Base-by-base conservation (phyloP, 2,888 invertebrate species). In the Phaonia tiefii region DNA sequence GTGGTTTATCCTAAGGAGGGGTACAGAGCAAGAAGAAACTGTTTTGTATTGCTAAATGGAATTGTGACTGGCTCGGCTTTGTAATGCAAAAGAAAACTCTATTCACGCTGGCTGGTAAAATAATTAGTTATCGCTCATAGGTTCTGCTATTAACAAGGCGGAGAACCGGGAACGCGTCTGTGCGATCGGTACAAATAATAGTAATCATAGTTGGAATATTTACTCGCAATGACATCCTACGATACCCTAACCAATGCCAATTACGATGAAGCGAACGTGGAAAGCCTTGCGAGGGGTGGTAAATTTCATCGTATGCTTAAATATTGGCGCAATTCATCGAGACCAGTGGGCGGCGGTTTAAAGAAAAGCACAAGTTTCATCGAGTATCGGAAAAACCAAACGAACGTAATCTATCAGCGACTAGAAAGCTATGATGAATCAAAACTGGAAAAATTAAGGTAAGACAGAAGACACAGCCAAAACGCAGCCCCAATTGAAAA, bases 241-340 rank as follows among this genome's bases (percentile, higher is more conserved):
- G 83, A 81, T 37, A 84, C 86, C 0, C 72, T 88, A 51, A 78
- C 85, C 54, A 85, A 86, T 74, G 77, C 79, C 15, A 67, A 73
- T 67, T 81, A 80, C 42, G 79, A 79, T 39, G 49, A 63, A 56
- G 39, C 56, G 13, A 71, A 72, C 17, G 20, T 46, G 20, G 51
- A 70, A 8, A 65, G 49, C 5, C 46, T 25, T 0, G 17, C 79
- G 22, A 77, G 80, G 17, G 78, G 78, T 63, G 84, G 83, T 7
- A 69, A 86, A 0, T 79, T 88, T 39, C 86, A 88, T 82, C 87
- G 87, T 20, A 86, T 88, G 83, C 80, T 88, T 22, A 88, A 88
- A 71, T 88, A 88, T 67, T 88, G 88, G 88, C 88, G 88, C 1
- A 88, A 88, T 75, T 85, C 85, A 56, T 86, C 88, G 49, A 87